These are phyloP conservation scores for Eurypyga helias DNA, from an alignment of 2,113 vertebrate species.

Conservation along the genomic window DNA sequence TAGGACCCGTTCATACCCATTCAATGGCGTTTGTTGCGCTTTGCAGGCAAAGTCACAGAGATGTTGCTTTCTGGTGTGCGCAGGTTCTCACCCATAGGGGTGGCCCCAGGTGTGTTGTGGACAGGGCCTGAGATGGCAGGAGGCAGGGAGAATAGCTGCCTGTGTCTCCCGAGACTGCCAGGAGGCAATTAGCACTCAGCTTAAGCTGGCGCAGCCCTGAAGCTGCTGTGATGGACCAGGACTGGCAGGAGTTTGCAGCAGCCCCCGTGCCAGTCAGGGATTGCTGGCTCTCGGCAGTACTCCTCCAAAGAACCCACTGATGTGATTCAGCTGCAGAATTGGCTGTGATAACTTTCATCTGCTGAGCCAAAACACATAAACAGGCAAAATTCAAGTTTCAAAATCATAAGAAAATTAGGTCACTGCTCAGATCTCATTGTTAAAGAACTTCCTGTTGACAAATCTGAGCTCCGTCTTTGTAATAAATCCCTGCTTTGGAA, in stretches of 20 bases:
- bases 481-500: neutral
- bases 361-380: neutral
- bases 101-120: neutral
- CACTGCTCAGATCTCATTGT: neutral
- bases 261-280: neutral
- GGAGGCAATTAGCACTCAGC: neutral
- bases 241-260: neutral
- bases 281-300: neutral
- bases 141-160: neutral
- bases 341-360: neutral
- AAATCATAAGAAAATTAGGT: conserved; percentile 1
- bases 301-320: neutral
- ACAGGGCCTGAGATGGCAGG: neutral
- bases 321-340: neutral
- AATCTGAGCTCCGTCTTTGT: neutral
- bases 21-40: rapidly evolving
- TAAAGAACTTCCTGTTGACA: conserved; percentile 28
- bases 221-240: neutral
- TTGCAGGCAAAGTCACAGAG: neutral
- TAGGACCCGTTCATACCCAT: neutral
- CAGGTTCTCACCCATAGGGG: neutral
- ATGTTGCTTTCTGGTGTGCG: neutral
- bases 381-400: neutral
- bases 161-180: neutral
- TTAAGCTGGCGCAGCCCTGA: neutral